Base-by-base conservation (phyloP, 2,797 vertebrate genomes). In the Acipenser ruthenus region DNA sequence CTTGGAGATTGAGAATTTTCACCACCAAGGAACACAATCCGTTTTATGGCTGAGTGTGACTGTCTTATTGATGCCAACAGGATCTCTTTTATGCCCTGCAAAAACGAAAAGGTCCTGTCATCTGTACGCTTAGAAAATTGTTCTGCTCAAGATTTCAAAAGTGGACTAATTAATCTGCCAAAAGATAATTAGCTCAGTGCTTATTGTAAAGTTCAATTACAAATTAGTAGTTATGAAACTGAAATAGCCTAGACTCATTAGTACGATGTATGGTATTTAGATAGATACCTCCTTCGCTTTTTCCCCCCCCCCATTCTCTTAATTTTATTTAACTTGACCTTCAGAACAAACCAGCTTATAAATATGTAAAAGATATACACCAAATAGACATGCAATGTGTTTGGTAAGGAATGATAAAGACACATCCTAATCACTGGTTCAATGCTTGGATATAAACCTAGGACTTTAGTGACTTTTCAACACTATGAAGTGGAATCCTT, bases 1-100 rank as follows among this genome's bases (percentile, higher is more conserved):
- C 72, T 82, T 64, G 49, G 80, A 87, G 87, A 84, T 72, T 6
- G 79, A 79, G 80, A 80, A 82, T 85, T 82, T 81, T 82, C 76
- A 82, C 78, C 75, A 77, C 79, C 75, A 74, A 76, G 77, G 82
- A 82, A 71, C 73, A 76, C 78, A 87, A 82, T 84, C 84, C 82
- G 75, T 86, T 84, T 80, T 81, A 81, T 85, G 81, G 84, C 78
- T 80, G 75, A 82, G 78, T 69, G 67, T 75, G 81, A 83, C 71
- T 78, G 65, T 51, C 68, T 55, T 69, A 67, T 68, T 72, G 65
- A 67, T 75, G 56, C 69, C 75, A 67, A 1, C 8, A 78, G 71
- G 72, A 75, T 60, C 7, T 60, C 69, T 66, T 77, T 71, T 71
- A 67, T 69, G 64, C 70, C 79, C 8, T n/a, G 49, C 62, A 70